phyloP scores from a whole-genome alignment of 2,797 vertebrate species.

The Leucoraja ocellata region DNA sequence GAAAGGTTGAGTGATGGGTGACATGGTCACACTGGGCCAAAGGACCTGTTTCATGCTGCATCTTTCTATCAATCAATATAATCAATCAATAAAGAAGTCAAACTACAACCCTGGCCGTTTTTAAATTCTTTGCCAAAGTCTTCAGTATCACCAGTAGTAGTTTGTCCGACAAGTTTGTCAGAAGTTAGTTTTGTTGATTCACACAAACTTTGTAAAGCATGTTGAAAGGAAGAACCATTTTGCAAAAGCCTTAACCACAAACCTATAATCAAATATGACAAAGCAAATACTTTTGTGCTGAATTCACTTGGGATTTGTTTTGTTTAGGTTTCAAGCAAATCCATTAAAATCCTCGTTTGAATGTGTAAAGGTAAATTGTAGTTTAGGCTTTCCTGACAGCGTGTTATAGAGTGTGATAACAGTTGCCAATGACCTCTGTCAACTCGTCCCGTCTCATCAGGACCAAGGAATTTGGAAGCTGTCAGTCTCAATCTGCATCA shows the following conservation, averaged over 20 bases:
- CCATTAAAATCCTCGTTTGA: slow-evolving; percentile 43
- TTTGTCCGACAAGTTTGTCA: background rate
- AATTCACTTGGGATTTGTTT: background rate
- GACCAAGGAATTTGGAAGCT: slow-evolving; percentile 65
- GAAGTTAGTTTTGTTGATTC: background rate
- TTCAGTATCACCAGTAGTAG: background rate
- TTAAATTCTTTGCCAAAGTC: too few relatives aligned
- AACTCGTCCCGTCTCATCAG: slow-evolving; percentile 72
- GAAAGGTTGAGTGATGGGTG: too few relatives aligned
- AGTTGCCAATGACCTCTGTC: slow-evolving; percentile 83
- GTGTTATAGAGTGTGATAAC: slow-evolving; percentile 78
- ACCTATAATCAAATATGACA: slow-evolving; percentile 17
- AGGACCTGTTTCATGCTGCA: too few relatives aligned
- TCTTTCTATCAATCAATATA: too few relatives aligned
- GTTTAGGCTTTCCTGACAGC: slow-evolving; percentile 61
- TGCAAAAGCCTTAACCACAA: background rate
- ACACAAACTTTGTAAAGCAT: background rate
- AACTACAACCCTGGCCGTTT: background rate
- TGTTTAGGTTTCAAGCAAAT: slow-evolving; percentile 47
- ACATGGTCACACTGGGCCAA: too few relatives aligned
- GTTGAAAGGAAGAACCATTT: background rate
- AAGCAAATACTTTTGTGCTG: background rate
- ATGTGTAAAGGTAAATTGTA: slow-evolving; percentile 38
- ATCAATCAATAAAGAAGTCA: background rate
- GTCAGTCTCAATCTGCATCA: slow-evolving; percentile 90